Evolutionary conservation across 2,113 vertebrate genomes (phyloP), one percentile per base, ranked within the genome.

Genomic region (Gallinago media): DNA sequence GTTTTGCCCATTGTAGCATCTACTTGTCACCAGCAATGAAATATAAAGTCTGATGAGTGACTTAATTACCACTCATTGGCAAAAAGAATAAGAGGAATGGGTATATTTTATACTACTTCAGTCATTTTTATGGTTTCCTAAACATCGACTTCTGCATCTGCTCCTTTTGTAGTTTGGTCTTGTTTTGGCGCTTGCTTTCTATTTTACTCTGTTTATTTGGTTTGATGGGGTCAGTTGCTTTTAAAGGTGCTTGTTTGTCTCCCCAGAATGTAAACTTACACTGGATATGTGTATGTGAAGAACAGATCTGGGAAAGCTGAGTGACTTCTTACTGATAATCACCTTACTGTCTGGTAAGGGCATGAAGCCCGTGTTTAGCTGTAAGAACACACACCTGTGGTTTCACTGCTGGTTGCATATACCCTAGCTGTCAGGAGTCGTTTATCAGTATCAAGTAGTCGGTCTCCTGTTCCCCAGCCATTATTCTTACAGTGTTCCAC

Each of bases 81-180:
- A 83, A 7, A 50, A 88, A 46, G 11, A 59, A 5, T 2, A 61
- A 71, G 55, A 61, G 4, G 10, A 61, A 47, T 11, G 4, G 16
- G 2, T 55, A 12, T 9, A 56, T 23, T 44, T 81, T 62, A 58
- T 23, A 19, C 3, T 12, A 1, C 6, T 49, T 65, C 2, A 22
- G 13, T 42, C 1, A 29, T 29, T 78, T 49, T 78, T 34, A 9
- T n/a, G 3, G 56, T 83, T 88, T 86, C 40, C 12, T 44, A 42
- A 72, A 44, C 2, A 0, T 15, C 13, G 50, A 0, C 6, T 49
- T 91, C 63, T 88, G 12, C 20, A 22, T 26, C 16, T 32, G 19
- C 9, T 50, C 8, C 23, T 79, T 59, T 38, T 65, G 18, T 38
- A 68, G 4, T 34, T 27, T 40, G 17, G 19, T 46, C 9, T 54